Base-by-base conservation (phyloP, 2,888 invertebrate genomes). In the Pseudococcus viburni region DNA sequence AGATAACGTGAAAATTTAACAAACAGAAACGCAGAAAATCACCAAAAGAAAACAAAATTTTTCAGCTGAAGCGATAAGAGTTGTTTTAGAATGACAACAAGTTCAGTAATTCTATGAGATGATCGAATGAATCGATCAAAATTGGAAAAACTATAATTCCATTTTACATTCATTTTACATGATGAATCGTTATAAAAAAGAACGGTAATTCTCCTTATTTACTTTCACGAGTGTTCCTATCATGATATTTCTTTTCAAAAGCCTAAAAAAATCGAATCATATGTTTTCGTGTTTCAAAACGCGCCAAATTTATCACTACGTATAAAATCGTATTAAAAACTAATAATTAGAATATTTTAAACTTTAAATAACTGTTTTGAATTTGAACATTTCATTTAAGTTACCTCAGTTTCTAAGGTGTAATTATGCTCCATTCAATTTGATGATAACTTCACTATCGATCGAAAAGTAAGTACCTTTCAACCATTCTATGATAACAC, bases 31-130 rank as follows among this genome's bases (percentile, higher is more conserved):
- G 59, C 8, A 59, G n/a, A 59, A 59, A 59, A 59, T 19, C 59
- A 59, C n/a, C 17, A 59, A 15, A n/a, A 59, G 59, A 59, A 80
- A 42, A 42, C 80, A 80, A 80, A 80, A 80, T 39, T 80, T 39
- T 42, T 42, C n/a, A 68, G 42, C 17, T 17, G 80, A 42, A 80
- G 2, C 8, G n/a, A 42, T 39, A 17, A 8, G 39, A 15, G 15
- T 80, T 22, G 3, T 12, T 80, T n/a, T 22, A 80, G 0, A 42
- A 42, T 8, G 8, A 9, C 80, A 80, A 80, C 80, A 39, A 80
- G 1, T 1, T n/a, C 0, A 42, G 73, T 73, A 5, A n/a, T 59
- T 59, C n/a, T 26, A 11, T 11, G 19, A 42, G 8, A 22, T 12
- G 42, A 42, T 39, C n/a, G 80, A 83, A 83, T 19, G 80, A 83